These are phyloP conservation scores for Thamnophis elegans DNA, from an alignment of 2,797 vertebrate genomes.

Conservation along the genomic window DNA sequence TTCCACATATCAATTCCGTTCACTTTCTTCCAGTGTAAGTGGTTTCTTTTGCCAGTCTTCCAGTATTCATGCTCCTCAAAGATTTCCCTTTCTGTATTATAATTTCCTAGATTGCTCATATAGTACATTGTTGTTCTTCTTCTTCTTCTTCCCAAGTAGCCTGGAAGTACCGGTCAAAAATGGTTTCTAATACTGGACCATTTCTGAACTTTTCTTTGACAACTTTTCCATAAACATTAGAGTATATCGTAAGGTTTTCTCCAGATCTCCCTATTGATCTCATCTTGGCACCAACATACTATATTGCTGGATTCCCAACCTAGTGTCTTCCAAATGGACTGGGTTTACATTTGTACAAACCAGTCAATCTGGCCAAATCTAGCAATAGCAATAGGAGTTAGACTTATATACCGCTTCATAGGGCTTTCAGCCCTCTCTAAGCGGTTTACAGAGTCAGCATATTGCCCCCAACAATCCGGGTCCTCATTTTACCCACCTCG, in stretches of 20 bases:
- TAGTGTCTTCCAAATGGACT: background rate
- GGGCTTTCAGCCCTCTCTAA: too few species aligned
- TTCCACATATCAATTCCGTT: background rate
- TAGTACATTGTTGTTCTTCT: background rate
- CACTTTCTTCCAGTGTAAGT: background rate
- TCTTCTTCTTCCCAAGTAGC: background rate
- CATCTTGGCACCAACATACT: background rate
- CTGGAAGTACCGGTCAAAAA: background rate
- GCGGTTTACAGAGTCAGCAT: too few species aligned
- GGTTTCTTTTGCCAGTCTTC: background rate
- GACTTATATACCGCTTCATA: too few species aligned
- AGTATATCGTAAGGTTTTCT: background rate
- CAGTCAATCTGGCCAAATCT: background rate
- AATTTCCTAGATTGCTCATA: background rate
- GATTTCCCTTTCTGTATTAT: background rate
- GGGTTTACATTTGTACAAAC: background rate
- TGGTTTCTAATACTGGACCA: background rate
- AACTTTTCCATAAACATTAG: background rate
- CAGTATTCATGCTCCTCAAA: background rate
- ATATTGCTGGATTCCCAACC: background rate
- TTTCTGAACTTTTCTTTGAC: background rate
- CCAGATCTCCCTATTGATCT: background rate
- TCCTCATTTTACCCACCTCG: too few species aligned
- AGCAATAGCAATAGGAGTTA: too few species aligned
- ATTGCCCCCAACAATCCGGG: too few species aligned